Base-by-base conservation (phyloP, 2,888 invertebrate genomes). In the Neoitamus cyanurus region DNA sequence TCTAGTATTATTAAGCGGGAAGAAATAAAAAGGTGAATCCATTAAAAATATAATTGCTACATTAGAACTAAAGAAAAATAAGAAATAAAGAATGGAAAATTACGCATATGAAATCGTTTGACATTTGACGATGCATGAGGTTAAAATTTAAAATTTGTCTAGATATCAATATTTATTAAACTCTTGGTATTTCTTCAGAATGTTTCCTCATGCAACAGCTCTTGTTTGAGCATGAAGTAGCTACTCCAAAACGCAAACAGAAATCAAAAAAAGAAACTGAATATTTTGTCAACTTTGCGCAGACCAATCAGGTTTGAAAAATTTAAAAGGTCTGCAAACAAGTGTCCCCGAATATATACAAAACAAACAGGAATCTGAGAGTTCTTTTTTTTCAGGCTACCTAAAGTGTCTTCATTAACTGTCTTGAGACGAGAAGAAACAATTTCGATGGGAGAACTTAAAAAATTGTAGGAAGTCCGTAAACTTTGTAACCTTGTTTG, bases 401-500 rank as follows among this genome's bases (percentile, higher is more conserved):
- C 77, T 25, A 58, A 46, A 77, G 42, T 77, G 42, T 42, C 42
- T 42, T 77, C 42, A 77, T 77, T 77, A 28, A 30, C 28, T 46
- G 37, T 77, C 42, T 77, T 9, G 42, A 77, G 30, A 30, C n/a
- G 46, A 77, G 77, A 77, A 70, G 77, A 77, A 77, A 77, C 77
- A 77, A 46, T 77, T 77, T 77, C 77, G 77, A 42, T 77, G 42
- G 42, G 77, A 6, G 77, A 7, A 70, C 77, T n/a, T 25, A 42
- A 70, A 70, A 70, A 20, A 77, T 42, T 77, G 42, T 42, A 77
- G 77, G 77, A 42, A 77, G 77, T 77, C 42, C 3, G 77, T 77
- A 77, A 77, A 77, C 77, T 77, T 77, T 68, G 68, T 68, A 20
- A 37, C 82, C 20, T 34, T 82, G 82, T 82, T 82, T 82, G 82